These are phyloP conservation scores for Homarus gammarus DNA, from an alignment of 2,888 invertebrate species.

Conservation along the genomic window DNA sequence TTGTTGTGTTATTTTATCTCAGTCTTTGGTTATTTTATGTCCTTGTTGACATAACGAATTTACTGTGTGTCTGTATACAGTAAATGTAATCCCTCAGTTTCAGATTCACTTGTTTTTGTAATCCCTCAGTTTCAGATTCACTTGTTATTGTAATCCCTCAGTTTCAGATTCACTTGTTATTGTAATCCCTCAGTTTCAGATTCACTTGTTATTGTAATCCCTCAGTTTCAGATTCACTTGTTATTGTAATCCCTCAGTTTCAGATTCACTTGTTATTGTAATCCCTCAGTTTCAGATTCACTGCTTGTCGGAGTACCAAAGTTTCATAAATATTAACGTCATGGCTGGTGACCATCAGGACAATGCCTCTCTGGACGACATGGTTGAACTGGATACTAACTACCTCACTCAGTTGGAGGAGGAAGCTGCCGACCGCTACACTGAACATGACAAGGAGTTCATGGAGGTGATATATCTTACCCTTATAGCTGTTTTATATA, in stretches of 20 bases:
- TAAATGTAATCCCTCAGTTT: too few species aligned
- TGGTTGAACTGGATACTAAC: constrained; percentile 43
- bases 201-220: not conserved
- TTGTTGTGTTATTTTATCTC: too few species aligned
- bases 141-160: too few species aligned
- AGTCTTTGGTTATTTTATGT: too few species aligned
- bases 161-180: too few species aligned
- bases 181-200: too few species aligned
- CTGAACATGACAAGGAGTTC: constrained; percentile 52
- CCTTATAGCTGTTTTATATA: not conserved
- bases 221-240: not conserved
- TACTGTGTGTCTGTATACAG: too few species aligned
- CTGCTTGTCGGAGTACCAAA: constrained; percentile 51
- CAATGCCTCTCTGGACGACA: not conserved
- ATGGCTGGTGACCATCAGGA: constrained; percentile 49
- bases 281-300: constrained; percentile 70
- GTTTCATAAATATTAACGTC: constrained; percentile 31
- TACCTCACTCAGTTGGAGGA: constrained; percentile 47
- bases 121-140: not conserved
- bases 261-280: too few species aligned
- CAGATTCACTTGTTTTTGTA: not conserved
- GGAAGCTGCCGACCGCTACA: constrained; percentile 43
- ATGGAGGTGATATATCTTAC: too few species aligned
- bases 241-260: not conserved
- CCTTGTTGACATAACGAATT: too few species aligned